Base-by-base conservation (phyloP, 2,888 invertebrate species). In the Andrena dorsata region DNA sequence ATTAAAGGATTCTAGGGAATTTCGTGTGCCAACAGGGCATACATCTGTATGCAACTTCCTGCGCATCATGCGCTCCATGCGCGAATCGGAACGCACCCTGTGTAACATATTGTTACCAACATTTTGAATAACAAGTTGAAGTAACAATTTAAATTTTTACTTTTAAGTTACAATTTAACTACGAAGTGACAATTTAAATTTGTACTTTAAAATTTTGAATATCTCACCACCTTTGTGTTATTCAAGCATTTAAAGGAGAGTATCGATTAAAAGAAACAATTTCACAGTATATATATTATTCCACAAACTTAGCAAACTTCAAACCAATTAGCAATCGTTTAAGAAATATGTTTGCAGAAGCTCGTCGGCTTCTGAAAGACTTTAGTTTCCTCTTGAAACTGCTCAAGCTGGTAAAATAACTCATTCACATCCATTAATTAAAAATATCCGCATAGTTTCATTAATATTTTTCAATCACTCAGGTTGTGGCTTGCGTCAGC, bases 331-430 rank as follows among this genome's bases (percentile, higher is more conserved):
- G 32, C 1, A 20, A 3, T 49, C 26, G 8, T 26, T 69, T 7
- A 28, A 65, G 16, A 30, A 51, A 51, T 13, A 28, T 76, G 49
- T 35, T 69, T 1, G 1, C 16, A 0, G 32, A 61, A 0, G 2
- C 49, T 7, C 26, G 13, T n/a, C 58, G 80, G 4, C 75, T 90
- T 66, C 30, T 81, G 10, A 86, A 80, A 56, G 88, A 90, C 53
- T 86, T 86, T 60, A 81, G 82, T 53, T 88, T 91, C 49, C 8
- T 86, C 0, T 64, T 90, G 47, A 90, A 89, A 83, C 16, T 90
- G 16, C 30, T 81, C 5, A 80, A 89, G 61, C 60, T 90, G 86
- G 91, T 91, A 86, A 79, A 51, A 16, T 1, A 4, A 56, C 53
- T 26, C 1, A 10, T 58, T 1, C 10, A 16, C 4, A 10, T 13